Conservation (phyloP, 2,797 vertebrate species). For the Morus bassanus region DNA sequence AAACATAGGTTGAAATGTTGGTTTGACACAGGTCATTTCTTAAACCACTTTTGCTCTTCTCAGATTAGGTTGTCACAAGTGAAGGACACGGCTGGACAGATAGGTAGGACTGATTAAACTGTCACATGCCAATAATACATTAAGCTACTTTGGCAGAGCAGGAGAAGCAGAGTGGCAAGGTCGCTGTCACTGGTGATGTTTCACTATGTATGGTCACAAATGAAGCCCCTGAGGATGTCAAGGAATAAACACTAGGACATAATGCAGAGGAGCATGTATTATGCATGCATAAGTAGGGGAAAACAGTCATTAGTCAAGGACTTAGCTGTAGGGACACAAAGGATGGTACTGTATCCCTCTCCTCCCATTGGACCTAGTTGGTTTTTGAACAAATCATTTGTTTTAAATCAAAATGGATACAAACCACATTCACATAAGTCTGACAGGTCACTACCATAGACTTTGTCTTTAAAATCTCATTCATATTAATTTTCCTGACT, state of each 20-base stretch:
- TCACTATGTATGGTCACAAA: not conserved
- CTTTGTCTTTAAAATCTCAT: not conserved
- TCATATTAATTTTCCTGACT: not conserved
- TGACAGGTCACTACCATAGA: not conserved
- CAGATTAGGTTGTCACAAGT: constrained; percentile 25
- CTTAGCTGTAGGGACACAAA: not conserved
- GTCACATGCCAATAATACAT: constrained; percentile 11
- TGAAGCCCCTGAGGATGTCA: not conserved
- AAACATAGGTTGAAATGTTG: not conserved
- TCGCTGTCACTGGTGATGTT: not conserved
- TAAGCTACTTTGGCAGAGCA: not conserved
- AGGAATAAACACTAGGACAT: not conserved
- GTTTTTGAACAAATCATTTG: not conserved
- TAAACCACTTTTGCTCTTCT: not conserved
- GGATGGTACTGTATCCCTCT: not conserved
- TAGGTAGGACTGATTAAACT: constrained; percentile 34
- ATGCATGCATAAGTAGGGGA: not conserved
- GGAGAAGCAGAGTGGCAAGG: not conserved
- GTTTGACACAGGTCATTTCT: not conserved
- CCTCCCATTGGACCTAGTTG: not conserved
- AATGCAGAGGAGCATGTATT: not conserved
- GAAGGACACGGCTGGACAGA: not conserved
- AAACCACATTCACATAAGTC: not conserved
- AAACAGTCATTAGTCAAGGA: not conserved
- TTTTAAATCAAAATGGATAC: not conserved